Base-by-base conservation (phyloP, 1,140 invertebrate species). In the Kradibia gibbosae region DNA sequence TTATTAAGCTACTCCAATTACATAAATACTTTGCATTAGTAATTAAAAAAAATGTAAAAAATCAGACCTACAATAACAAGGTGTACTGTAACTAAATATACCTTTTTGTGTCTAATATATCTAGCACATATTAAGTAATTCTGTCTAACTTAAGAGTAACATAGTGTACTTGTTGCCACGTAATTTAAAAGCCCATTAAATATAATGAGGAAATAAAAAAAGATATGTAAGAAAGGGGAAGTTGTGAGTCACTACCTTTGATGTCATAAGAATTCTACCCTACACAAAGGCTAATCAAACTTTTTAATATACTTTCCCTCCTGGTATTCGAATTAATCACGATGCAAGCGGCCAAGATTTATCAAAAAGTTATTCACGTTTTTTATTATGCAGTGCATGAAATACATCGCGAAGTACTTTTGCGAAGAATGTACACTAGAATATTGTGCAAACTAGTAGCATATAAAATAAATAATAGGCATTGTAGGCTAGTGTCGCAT, bases 241-340 rank as follows among this genome's bases (percentile, higher is more conserved):
- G 13, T 62, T 10, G 28, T 62, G 60, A 62, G 28, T 62, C 60
- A 62, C 13, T 31, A 5, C 28, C 60, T 3, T 62, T 17, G 34
- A 62, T 17, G 3, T 25, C 28, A 62, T 62, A 62, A 62, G 60
- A 62, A 62, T 62, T 62, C 15, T 17, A 2, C 31, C 60, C 65
- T 70, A 11, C 36, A n/a, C 53, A 36, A 55, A 55, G 36, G 50
- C 17, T 77, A 65, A 77, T 77, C 50, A 77, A 77, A 62, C 1
- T 48, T 48, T 31, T 48, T 60, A 39, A 28, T 2, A 11, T 11
- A 25, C 34, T 22, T 36, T n/a, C 15, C 28, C 48, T 53, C 22
- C 20, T 57, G 39, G 8, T 10, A 20, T 39, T 74, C 48, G 3
- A 36, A n/a, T 50, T 50, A 50, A 50, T 72, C 39, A 31, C 31